Base-by-base conservation (phyloP, 2,797 vertebrate genomes). In the Pipistrellus nathusii region DNA sequence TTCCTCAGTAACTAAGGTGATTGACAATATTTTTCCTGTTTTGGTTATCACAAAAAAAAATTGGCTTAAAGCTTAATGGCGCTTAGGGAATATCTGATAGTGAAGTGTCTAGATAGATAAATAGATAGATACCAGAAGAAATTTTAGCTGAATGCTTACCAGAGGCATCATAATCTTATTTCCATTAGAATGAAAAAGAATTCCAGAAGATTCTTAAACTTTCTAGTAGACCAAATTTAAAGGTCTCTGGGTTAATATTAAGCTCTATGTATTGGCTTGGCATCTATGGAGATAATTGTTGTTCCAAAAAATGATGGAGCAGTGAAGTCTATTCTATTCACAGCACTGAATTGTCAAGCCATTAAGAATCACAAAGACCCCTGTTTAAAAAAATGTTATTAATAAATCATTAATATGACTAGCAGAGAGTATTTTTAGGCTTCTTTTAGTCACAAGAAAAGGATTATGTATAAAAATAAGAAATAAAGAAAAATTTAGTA, bases 131-230 rank as follows among this genome's bases (percentile, higher is more conserved):
- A 95, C 17, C 8, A 73, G 30, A 59, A 94, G 23, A 95, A 76
- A 78, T 83, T 84, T 85, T 88, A 78, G 18, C 66, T 68, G 8
- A 85, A 32, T 90, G 38, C 13, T 83, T 88, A 89, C 15, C 51
- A 88, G 38, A 88, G 59, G 46, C 27, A 66, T 95, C 27, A 80
- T 90, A 82, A 90, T 12, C 32, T 73, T 93, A 85, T 93, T 94
- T 48, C 35, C 27, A 73, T 87, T 81, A 84, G 62, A 96, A 75
- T 86, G 66, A 94, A 91, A 66, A 85, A 83, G 3, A 14, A 84
- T 75, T 86, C 57, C 59, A 86, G 81, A 84, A 18, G 51, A 88
- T 76, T 91, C 85, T 88, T 77, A 85, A 46, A 89, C 76, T 88
- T 92, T 84, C 48, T 82, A 32, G 0, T 64, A 71, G 64, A 27